Evolutionary conservation across 2,797 vertebrate species (phyloP).

Genomic region (Odontamblyopus lacepedii): DNA sequence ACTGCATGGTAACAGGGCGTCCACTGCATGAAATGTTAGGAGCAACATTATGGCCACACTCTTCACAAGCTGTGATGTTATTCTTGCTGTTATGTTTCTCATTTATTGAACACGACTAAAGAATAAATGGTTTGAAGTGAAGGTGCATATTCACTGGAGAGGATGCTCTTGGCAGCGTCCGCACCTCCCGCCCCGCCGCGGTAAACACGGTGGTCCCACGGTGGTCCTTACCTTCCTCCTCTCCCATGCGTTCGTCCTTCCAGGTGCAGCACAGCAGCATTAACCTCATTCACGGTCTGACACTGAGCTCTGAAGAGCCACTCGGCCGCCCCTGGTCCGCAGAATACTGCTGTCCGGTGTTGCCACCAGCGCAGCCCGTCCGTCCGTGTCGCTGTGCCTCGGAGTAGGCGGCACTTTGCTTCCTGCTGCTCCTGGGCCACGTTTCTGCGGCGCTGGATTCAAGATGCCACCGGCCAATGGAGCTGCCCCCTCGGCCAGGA

Average conservation of each 20-base stretch:
- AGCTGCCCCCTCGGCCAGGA: slow-evolving; percentile 22
- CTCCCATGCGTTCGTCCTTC: slow-evolving; percentile 98
- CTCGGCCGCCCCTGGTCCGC: slow-evolving; percentile 55
- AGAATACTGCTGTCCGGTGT: slow-evolving; percentile 45
- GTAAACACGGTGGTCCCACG: slow-evolving; percentile 8
- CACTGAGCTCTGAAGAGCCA: slow-evolving; percentile 63
- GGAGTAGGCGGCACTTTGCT: slow-evolving; percentile 32
- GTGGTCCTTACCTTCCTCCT: slow-evolving; percentile 87
- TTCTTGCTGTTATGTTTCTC: not conserved
- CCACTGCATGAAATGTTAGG: not conserved
- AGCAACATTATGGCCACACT: not conserved
- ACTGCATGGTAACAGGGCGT: not conserved
- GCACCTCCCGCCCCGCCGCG: slow-evolving; percentile 35
- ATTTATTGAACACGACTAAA: not conserved
- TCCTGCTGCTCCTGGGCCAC: slow-evolving; percentile 30
- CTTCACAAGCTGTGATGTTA: not conserved
- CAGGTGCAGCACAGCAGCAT: slow-evolving; percentile 97
- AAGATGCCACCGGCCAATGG: slow-evolving; percentile 60
- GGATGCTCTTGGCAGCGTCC: slow-evolving; percentile 27
- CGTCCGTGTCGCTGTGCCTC: slow-evolving; percentile 40
- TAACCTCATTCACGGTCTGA: slow-evolving; percentile 90
- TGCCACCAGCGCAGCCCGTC: slow-evolving; percentile 36
- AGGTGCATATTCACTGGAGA: not conserved
- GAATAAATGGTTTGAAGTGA: not conserved
- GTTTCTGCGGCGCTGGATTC: slow-evolving; percentile 60